Evolutionary conservation across 2,797 vertebrate genomes (phyloP).

Genomic region (Rhabdomys pumilio): DNA sequence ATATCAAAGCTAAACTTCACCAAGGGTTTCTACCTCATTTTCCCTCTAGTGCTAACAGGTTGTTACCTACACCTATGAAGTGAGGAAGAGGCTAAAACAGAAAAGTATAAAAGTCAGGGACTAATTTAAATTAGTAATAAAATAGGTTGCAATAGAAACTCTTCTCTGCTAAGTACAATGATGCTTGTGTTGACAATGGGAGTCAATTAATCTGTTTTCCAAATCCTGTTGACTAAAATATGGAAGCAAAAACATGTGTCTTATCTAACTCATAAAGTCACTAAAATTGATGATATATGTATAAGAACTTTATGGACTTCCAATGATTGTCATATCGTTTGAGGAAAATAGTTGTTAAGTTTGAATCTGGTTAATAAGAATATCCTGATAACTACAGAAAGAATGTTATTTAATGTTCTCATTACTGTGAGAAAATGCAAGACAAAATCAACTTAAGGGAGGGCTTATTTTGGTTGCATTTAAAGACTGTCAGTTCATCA

Average conservation of each 20-base stretch:
- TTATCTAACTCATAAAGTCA: constrained; percentile 81
- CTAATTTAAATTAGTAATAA: constrained; percentile 66
- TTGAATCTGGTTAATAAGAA: constrained; percentile 85
- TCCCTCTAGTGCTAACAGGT: neutral
- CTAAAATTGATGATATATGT: constrained; percentile 80
- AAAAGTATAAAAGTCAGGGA: constrained; percentile 32
- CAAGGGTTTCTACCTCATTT: neutral
- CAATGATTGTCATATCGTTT: constrained; percentile 71
- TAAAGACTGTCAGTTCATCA: too few species aligned
- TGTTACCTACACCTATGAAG: neutral
- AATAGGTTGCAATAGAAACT: constrained; percentile 59
- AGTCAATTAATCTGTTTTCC: constrained; percentile 74
- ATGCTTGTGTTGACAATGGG: constrained; percentile 54
- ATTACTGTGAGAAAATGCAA: neutral
- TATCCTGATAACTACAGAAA: constrained; percentile 79
- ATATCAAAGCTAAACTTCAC: neutral
- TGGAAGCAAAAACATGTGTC: constrained; percentile 83
- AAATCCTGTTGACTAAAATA: constrained; percentile 75
- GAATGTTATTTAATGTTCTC: neutral
- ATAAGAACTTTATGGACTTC: constrained; percentile 80
- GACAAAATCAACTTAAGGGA: neutral
- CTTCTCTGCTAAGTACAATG: constrained; percentile 74
- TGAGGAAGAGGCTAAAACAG: neutral
- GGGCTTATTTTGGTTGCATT: neutral
- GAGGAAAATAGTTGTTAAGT: constrained; percentile 81